Evolutionary conservation across 2,113 vertebrate genomes (phyloP).

Genomic region (zebrafish (Danio rerio)): GRCz12tu NC_133198.1:7970001-7970500

Average conservation of each 20-base stretch:
- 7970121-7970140: conserved; percentile 36
- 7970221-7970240: conserved; percentile 29
- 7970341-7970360: conserved; percentile 20
- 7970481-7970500: too few relatives aligned
- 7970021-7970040: background rate
- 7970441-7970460: too few relatives aligned
- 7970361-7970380: conserved; percentile 9
- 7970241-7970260: background rate
- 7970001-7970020: conserved; percentile 45
- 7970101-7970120: conserved; percentile 62
- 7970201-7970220: conserved; percentile 25
- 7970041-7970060: conserved; percentile 28
- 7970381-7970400: background rate
- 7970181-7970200: conserved; percentile 5
- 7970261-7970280: background rate
- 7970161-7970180: background rate
- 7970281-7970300: background rate
- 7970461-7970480: too few relatives aligned
- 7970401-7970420: too few relatives aligned
- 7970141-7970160: conserved; percentile 15
- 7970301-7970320: conserved; percentile 30
- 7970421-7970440: too few relatives aligned
- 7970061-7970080: conserved; percentile 15
- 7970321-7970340: background rate
- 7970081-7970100: conserved; percentile 17